A percentile compares a stretch with the other conserved stretches of the same genome.
Evolutionary conservation across 35 echinoderm and acorn worm species (phyloP).

Genomic region (Lytechinus pictus): DNA sequence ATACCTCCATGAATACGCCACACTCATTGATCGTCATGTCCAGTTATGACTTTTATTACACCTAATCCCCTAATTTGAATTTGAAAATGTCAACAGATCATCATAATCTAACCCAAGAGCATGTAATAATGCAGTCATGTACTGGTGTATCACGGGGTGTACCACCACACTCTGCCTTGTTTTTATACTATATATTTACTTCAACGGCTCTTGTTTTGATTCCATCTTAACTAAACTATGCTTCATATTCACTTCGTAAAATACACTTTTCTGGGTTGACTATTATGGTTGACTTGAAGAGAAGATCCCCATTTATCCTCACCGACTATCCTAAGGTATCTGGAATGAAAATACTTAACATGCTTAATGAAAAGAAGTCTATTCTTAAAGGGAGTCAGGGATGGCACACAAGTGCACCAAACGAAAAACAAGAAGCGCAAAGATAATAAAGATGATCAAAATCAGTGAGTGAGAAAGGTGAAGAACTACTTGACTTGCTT

Average conservation of each 20-base stretch:
- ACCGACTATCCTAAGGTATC: not conserved
- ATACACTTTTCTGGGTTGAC: not conserved
- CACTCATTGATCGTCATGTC: too few species aligned
- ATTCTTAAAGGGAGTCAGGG: not conserved
- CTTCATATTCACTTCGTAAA: not conserved
- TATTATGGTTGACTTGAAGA: not conserved
- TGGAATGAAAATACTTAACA: not conserved
- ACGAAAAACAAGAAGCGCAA: not conserved
- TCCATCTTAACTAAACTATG: not conserved
- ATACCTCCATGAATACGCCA: too few species aligned
- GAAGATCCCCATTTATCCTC: not conserved
- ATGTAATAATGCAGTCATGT: not conserved
- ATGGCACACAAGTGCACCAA: not conserved
- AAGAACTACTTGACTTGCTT: not conserved
- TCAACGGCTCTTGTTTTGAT: not conserved
- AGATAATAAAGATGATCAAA: not conserved
- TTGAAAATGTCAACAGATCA: not conserved
- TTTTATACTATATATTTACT: not conserved
- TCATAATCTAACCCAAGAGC: not conserved
- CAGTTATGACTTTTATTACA: too few species aligned
- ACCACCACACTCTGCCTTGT: not conserved
- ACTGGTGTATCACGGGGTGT: not conserved
- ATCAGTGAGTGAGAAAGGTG: not conserved
- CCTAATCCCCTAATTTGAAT: not conserved
- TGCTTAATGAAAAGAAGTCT: not conserved